Conservation (phyloP, 2,113 vertebrate species). For the Pangasianodon hypophthalmus region DNA sequence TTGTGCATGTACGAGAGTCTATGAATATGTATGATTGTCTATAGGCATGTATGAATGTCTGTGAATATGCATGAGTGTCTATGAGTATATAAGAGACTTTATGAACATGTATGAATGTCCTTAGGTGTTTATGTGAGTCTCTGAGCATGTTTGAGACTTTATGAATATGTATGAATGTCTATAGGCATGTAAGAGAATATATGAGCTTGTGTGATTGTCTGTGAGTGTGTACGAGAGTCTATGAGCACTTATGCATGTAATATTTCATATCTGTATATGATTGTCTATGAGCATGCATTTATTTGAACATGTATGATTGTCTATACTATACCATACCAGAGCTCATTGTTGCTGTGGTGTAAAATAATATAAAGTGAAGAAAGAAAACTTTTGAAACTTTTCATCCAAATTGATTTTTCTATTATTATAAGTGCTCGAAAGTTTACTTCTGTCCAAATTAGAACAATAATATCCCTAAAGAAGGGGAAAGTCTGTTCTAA, state of each 20-base stretch:
- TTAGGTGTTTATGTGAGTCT: neutral
- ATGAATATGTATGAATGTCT: neutral
- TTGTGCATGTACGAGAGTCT: neutral
- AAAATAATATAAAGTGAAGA: neutral
- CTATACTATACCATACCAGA: neutral
- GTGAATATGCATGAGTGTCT: neutral
- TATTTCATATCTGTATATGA: neutral
- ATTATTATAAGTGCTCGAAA: conserved; percentile 18
- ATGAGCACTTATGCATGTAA: neutral
- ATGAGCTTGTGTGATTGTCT: neutral
- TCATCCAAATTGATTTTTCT: neutral
- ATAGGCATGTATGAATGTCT: neutral
- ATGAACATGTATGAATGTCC: neutral
- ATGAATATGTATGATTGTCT: neutral
- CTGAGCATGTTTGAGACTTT: neutral
- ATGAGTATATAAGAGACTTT: neutral
- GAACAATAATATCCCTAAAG: neutral
- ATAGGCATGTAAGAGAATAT: neutral
- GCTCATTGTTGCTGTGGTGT: too few relatives aligned
- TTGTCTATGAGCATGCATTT: neutral
- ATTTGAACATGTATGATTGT: neutral
- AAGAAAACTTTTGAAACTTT: neutral
- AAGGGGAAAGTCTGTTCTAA: conserved; percentile 16
- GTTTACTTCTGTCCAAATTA: conserved; percentile 51
- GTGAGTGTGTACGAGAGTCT: neutral